These are phyloP conservation scores for Corydoras sp. DNA, from an alignment of 2,113 vertebrate genomes.

Conservation along the genomic window DNA sequence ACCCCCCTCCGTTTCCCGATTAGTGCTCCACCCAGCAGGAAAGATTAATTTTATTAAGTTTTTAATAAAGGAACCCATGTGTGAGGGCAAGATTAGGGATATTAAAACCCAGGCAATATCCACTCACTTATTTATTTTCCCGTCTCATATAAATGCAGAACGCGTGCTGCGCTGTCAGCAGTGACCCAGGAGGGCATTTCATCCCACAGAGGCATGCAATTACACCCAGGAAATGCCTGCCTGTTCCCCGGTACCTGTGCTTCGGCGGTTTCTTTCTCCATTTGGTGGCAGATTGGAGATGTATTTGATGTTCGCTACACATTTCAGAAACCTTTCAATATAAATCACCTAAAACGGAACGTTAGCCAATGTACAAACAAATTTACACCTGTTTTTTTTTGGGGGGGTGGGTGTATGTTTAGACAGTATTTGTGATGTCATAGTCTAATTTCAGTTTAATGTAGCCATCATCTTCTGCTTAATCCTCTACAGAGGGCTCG, in stretches of 20 bases:
- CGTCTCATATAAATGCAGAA: slow-evolving; percentile 4
- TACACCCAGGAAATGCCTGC: background rate
- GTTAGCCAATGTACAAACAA: no score
- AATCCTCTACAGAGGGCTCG: no score
- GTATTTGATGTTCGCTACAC: no score
- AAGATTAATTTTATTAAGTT: slow-evolving; percentile 24
- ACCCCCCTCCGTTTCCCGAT: slow-evolving; percentile 2
- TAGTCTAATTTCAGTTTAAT: no score
- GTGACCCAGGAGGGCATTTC: background rate
- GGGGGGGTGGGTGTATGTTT: no score
- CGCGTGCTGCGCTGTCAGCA: background rate
- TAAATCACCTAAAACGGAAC: no score
- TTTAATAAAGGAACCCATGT: slow-evolving; percentile 14
- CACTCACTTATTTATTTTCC: slow-evolving; percentile 9
- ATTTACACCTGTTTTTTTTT: no score
- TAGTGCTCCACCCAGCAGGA: slow-evolving; percentile 7
- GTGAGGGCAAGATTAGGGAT: slow-evolving; percentile 16
- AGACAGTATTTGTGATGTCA: no score
- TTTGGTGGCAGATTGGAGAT: no score
- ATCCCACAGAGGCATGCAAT: background rate
- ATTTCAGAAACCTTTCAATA: no score
- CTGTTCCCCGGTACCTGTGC: background rate
- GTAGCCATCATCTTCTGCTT: no score
- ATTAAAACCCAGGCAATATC: slow-evolving; percentile 14
- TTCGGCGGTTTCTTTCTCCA: no score